Conservation (phyloP, 2,888 invertebrate genomes). For the Liodrosophila aerea region DNA sequence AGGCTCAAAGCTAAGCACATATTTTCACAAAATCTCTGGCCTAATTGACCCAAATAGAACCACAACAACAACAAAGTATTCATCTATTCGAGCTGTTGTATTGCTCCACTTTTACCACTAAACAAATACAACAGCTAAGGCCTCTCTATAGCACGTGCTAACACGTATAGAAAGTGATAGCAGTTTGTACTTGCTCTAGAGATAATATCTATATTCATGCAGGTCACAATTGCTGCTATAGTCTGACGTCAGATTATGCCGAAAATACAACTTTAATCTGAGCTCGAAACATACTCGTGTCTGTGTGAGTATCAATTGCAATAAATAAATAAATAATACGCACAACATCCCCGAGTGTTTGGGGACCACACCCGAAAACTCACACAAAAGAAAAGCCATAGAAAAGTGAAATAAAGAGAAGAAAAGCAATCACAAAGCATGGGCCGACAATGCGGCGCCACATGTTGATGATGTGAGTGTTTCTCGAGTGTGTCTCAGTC, state of each 20-base stretch:
- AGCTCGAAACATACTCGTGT: no score
- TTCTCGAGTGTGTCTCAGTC: no score
- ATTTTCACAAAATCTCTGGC: constrained; percentile 18
- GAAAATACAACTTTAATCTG: no score
- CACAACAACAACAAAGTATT: constrained; percentile 5
- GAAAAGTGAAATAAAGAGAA: constrained; percentile 12
- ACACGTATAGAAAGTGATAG: neutral
- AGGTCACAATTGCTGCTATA: no score
- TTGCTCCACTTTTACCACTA: constrained; percentile 23
- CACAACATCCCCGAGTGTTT: neutral
- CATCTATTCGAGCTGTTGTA: constrained; percentile 5
- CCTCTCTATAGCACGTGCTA: neutral
- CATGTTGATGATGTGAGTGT: no score
- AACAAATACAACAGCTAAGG: no score
- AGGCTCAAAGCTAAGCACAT: constrained; percentile 17
- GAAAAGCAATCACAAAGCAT: neutral
- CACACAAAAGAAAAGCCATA: neutral
- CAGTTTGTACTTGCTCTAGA: no score
- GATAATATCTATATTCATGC: no score
- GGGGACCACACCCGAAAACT: constrained; percentile 39
- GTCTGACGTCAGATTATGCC: no score
- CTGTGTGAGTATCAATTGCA: constrained; percentile 20
- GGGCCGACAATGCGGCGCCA: no score
- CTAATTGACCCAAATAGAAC: constrained; percentile 55
- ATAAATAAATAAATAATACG: constrained; percentile 32